These are phyloP conservation scores for Drosophila cognata DNA, from an alignment of 2,888 invertebrate species.

Conservation along the genomic window DNA sequence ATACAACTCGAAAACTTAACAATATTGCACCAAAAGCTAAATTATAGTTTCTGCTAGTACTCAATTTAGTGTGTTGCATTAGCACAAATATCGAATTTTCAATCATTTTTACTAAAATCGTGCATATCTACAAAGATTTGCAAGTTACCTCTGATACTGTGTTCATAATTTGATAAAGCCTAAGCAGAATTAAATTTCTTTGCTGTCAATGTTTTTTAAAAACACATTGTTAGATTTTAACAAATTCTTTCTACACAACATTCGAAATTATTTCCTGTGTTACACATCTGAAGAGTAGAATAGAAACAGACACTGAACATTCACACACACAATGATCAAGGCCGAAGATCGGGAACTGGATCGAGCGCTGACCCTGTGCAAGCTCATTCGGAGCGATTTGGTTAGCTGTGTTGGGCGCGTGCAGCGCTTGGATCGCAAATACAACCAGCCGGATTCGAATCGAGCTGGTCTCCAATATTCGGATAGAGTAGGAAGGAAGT, in stretches of 20 bases:
- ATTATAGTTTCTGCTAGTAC: neutral
- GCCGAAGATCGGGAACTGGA: slow-evolving; percentile 53
- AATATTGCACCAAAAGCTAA: neutral
- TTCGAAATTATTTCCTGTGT: slow-evolving; percentile 46
- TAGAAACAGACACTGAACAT: slow-evolving; percentile 37
- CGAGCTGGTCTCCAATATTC: slow-evolving; percentile 1
- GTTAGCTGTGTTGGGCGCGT: slow-evolving; percentile 50
- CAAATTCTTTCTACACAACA: slow-evolving; percentile 23
- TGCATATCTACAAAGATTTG: neutral
- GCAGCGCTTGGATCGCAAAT: slow-evolving; percentile 48
- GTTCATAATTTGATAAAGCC: neutral
- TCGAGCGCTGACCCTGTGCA: slow-evolving; percentile 53
- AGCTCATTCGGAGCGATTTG: slow-evolving; percentile 37
- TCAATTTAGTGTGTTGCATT: neutral
- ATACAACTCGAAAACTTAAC: neutral
- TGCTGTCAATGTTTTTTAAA: no score
- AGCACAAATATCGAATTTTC: neutral
- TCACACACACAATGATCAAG: slow-evolving; percentile 39
- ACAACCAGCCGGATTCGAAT: slow-evolving; percentile 46
- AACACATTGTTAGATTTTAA: slow-evolving; percentile 39
- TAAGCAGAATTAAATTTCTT: neutral
- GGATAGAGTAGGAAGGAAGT: neutral
- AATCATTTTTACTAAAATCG: neutral
- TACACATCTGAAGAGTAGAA: slow-evolving; percentile 29
- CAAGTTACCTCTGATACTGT: neutral